phyloP scores from a whole-genome alignment of 2,888 invertebrate genomes.

The Athetis lepigone region DNA sequence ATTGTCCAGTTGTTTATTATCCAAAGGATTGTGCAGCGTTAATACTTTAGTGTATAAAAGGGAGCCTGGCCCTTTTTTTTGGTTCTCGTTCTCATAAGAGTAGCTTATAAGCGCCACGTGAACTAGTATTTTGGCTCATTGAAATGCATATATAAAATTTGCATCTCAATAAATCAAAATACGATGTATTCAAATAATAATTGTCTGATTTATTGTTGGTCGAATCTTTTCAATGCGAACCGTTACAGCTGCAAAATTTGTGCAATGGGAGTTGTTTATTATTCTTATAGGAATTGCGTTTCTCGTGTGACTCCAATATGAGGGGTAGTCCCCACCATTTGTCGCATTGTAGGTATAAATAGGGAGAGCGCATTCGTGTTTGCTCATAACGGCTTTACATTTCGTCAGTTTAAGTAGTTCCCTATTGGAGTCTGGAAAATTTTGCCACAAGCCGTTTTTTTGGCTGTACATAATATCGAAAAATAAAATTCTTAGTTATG shows the following conservation, averaged over 20 bases:
- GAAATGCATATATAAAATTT: conserved; percentile 20
- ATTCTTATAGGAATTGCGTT: conserved; percentile 7
- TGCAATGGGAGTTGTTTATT: conserved; percentile 4
- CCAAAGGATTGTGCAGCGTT: conserved; percentile 4
- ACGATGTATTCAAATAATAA: conserved; percentile 7
- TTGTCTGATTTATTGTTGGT: conserved; percentile 2
- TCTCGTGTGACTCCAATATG: neutral
- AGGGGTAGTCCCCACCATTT: neutral
- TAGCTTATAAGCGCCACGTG: neutral
- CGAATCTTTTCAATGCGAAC: conserved; percentile 8
- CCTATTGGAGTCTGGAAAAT: too few relatives aligned
- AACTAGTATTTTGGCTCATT: conserved; percentile 2
- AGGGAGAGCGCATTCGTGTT: neutral
- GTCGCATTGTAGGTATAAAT: conserved; percentile 5
- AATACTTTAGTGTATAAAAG: conserved; percentile 4
- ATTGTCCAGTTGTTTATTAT: conserved; percentile 10
- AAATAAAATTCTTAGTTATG: neutral
- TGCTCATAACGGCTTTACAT: neutral
- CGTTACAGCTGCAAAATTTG: conserved; percentile 9
- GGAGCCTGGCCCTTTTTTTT: neutral
- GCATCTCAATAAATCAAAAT: conserved; percentile 16
- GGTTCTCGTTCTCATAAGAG: conserved; percentile 13
- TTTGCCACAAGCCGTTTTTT: too few relatives aligned
- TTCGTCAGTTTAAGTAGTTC: neutral
- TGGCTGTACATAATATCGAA: too few relatives aligned